These are phyloP conservation scores for Burhinus oedicnemus DNA, from an alignment of 2,113 vertebrate genomes.

Conservation along the genomic window DNA sequence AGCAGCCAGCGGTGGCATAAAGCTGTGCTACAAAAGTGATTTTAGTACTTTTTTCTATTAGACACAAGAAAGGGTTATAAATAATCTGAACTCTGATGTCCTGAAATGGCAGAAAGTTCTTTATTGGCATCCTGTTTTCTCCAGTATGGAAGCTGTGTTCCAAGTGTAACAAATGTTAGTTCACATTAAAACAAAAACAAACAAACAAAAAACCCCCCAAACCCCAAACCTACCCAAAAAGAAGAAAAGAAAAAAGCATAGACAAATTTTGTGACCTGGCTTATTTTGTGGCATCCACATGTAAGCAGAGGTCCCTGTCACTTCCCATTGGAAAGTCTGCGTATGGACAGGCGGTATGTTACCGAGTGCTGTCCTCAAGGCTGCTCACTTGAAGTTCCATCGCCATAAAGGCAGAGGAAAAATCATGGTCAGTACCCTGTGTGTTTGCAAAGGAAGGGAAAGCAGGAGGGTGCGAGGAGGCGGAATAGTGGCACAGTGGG, in stretches of 20 bases:
- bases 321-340: too few species aligned
- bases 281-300: not conserved
- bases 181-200: not conserved
- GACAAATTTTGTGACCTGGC: not conserved
- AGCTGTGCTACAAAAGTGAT: not conserved
- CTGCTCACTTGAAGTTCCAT: not conserved
- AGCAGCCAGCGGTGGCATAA: not conserved
- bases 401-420: not conserved
- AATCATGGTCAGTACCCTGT: not conserved
- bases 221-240: too few species aligned
- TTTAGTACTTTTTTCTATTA: not conserved
- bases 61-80: not conserved
- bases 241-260: not conserved
- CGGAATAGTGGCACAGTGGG: not conserved
- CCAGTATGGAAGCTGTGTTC: not conserved
- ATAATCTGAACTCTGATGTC: not conserved
- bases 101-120: not conserved
- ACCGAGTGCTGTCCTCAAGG: fast-evolving
- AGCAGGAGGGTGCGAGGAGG: not conserved
- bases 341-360: fast-evolving
- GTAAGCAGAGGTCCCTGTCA: too few species aligned
- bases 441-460: not conserved
- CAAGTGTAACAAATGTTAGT: not conserved
- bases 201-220: not conserved
- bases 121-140: not conserved